These are phyloP conservation scores for Crioceris asparagi DNA, from an alignment of 2,888 invertebrate genomes.

Conservation along the genomic window DNA sequence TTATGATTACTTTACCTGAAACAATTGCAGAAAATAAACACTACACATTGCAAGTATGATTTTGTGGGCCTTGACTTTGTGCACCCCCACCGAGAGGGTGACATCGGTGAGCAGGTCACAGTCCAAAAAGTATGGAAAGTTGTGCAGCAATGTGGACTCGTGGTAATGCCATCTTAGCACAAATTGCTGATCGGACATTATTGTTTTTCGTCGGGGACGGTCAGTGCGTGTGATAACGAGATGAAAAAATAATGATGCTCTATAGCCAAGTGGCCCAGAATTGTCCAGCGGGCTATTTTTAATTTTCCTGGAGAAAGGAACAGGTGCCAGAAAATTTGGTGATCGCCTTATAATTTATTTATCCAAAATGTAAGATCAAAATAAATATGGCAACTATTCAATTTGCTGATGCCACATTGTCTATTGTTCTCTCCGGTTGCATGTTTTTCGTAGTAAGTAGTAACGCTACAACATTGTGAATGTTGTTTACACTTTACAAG, in stretches of 20 bases:
- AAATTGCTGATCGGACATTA: slow-evolving; percentile 32
- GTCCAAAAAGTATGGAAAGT: slow-evolving; percentile 65
- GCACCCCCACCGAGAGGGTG: slow-evolving; percentile 74
- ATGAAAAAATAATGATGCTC: slow-evolving; percentile 25
- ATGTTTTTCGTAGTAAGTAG: too few species aligned
- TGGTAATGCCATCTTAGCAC: slow-evolving; percentile 37
- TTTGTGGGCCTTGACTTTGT: slow-evolving; percentile 74
- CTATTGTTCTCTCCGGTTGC: too few species aligned
- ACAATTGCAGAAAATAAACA: slow-evolving; percentile 79
- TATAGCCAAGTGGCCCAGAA: slow-evolving; percentile 28
- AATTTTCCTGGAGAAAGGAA: slow-evolving; percentile 35
- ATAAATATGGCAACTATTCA: too few species aligned
- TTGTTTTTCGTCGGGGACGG: slow-evolving; percentile 5
- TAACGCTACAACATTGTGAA: too few species aligned
- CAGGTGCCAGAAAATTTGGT: slow-evolving; percentile 37
- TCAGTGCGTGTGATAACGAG: slow-evolving; percentile 20
- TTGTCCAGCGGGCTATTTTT: slow-evolving; percentile 38
- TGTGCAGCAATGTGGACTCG: slow-evolving; percentile 50
- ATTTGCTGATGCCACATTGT: too few species aligned
- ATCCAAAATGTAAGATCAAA: slow-evolving; percentile 20
- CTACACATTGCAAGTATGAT: slow-evolving; percentile 84
- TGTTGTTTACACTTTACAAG: too few species aligned
- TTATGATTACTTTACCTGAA: slow-evolving; percentile 52
- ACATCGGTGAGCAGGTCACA: slow-evolving; percentile 78
- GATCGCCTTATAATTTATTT: slow-evolving; percentile 24